Conservation (phyloP, 2,113 vertebrate genomes). For the Candoia aspera region DNA sequence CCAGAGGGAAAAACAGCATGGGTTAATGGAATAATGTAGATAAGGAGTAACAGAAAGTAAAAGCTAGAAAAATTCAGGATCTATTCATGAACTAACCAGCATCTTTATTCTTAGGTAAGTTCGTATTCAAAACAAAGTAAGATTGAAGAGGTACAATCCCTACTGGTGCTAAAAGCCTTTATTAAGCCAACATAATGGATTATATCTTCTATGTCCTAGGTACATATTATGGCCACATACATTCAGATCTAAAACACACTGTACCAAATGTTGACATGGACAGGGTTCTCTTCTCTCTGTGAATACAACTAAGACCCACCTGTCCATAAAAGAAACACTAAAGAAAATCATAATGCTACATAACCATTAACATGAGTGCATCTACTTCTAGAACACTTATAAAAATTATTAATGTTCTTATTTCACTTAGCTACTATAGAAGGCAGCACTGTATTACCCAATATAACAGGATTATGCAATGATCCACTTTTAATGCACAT, state of each 20-base stretch:
- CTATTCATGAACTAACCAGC: not conserved
- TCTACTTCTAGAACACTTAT: slow-evolving; percentile 46
- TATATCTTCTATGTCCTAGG: not conserved
- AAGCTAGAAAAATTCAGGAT: not conserved
- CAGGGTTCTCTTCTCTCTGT: not conserved
- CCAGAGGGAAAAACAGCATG: not conserved
- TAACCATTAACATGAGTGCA: slow-evolving; percentile 54
- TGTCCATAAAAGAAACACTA: slow-evolving; percentile 16
- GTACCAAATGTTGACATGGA: not conserved
- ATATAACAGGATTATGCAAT: slow-evolving; percentile 61
- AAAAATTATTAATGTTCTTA: slow-evolving; percentile 57
- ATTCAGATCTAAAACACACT: not conserved
- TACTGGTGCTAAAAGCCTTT: not conserved
- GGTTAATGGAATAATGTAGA: not conserved
- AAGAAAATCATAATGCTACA: slow-evolving; percentile 39
- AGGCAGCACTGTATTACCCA: slow-evolving; percentile 46
- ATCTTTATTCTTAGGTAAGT: not conserved
- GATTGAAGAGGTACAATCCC: not conserved
- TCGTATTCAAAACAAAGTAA: not conserved
- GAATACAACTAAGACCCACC: slow-evolving; percentile 23
- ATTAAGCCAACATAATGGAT: not conserved
- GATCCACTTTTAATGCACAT: slow-evolving; percentile 62
- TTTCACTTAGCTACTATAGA: slow-evolving; percentile 57
- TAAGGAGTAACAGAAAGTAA: not conserved
- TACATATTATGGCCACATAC: not conserved